Conservation (phyloP, 2,113 vertebrate genomes). For the Brachirus orientalis region DNA sequence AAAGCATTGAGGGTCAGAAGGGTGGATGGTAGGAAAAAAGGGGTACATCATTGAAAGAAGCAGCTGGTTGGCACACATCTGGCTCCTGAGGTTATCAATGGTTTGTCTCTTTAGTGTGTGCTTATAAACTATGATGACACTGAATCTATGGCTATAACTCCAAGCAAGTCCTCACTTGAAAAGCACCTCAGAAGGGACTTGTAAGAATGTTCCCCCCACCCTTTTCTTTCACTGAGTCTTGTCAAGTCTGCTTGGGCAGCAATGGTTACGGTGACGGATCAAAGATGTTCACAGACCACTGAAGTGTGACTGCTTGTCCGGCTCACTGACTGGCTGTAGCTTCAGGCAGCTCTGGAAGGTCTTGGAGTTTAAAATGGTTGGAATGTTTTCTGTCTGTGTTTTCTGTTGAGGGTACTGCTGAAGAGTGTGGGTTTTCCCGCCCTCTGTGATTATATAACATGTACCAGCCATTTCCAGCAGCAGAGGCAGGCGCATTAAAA, state of each 20-base stretch:
- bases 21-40: background rate
- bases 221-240: conserved; percentile 11
- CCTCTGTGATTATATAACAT: conserved; percentile 79
- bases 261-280: conserved; percentile 79
- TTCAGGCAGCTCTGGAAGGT: conserved; percentile 34
- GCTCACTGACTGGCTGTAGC: conserved; percentile 1
- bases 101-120: conserved; percentile 25
- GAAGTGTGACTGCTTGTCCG: conserved; percentile 55
- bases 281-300: conserved; percentile 44
- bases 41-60: background rate
- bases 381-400: conserved; percentile 74
- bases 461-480: conserved; percentile 76
- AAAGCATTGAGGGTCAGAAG: conserved; percentile 2
- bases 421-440: conserved; percentile 77
- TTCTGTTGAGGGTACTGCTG: conserved; percentile 65
- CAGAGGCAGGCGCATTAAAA: conserved; percentile 70
- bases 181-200: conserved; percentile 24
- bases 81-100: background rate
- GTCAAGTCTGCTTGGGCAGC: conserved; percentile 75
- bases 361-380: conserved; percentile 61
- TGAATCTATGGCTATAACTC: conserved; percentile 16
- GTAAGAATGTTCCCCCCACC: conserved; percentile 35
- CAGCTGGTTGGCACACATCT: conserved; percentile 14
- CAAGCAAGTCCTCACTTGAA: conserved; percentile 59
- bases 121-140: conserved; percentile 1